Conservation (phyloP, 2,113 vertebrate species). For the Dasyprocta punctata region DNA sequence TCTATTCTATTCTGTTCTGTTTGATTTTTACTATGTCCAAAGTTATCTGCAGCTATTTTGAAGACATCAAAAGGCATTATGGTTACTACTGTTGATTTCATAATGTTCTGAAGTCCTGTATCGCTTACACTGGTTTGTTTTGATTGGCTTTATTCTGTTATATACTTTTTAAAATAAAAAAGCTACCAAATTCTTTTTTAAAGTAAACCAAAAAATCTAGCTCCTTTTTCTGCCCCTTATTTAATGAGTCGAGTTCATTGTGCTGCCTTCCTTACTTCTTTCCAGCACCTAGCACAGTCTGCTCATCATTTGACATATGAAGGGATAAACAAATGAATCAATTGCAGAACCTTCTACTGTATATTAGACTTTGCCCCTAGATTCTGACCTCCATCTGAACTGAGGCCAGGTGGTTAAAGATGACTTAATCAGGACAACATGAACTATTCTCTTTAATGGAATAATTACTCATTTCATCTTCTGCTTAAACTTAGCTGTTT, state of each 20-base stretch:
- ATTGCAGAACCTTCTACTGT: not conserved
- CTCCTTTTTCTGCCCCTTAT: not conserved
- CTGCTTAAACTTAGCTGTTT: constrained; percentile 66
- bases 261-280: not conserved
- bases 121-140: too few relatives aligned
- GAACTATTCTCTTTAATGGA: constrained; percentile 66
- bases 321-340: constrained; percentile 49
- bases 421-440: constrained; percentile 72
- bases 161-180: too few relatives aligned
- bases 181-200: constrained; percentile 19
- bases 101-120: too few relatives aligned
- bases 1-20: too few relatives aligned
- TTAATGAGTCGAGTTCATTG: not conserved
- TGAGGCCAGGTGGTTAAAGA: constrained; percentile 61
- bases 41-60: too few relatives aligned
- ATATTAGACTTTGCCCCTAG: constrained; percentile 40
- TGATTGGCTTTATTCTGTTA: too few relatives aligned
- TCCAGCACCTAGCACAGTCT: not conserved
- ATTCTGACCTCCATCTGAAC: constrained; percentile 64
- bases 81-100: too few relatives aligned
- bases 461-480: constrained; percentile 77
- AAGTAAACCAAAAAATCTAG: not conserved
- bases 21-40: too few relatives aligned
- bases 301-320: not conserved
- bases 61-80: too few relatives aligned